phyloP scores from a whole-genome alignment of 2,113 vertebrate species.

The Drymodes brunneopygia region DNA sequence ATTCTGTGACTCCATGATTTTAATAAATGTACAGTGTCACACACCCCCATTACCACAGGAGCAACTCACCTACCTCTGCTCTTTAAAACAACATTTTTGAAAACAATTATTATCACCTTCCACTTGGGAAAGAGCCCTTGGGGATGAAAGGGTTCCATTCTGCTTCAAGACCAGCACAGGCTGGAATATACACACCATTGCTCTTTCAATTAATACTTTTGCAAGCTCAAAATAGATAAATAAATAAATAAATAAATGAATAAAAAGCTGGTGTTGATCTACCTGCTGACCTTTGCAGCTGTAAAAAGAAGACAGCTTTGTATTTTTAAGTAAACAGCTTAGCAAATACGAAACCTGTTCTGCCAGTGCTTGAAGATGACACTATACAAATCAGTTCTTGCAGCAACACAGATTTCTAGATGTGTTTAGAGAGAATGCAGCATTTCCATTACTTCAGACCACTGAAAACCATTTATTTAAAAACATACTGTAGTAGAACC shows the following conservation, averaged over 20 bases:
- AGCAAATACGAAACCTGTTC: conserved; percentile 43
- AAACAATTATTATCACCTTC: not conserved
- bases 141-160: not conserved
- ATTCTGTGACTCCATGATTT: not conserved
- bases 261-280: not conserved
- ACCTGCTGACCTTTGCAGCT: conserved; percentile 50
- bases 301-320: conserved; percentile 37
- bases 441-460: not conserved
- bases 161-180: not conserved
- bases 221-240: not conserved
- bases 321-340: conserved; percentile 27
- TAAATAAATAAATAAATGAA: not conserved
- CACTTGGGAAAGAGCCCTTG: not conserved
- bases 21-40: not conserved
- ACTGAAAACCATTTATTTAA: not conserved
- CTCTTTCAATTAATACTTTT: conserved; percentile 49
- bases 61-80: not conserved
- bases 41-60: not conserved
- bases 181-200: not conserved
- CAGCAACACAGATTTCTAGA: not conserved
- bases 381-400: conserved; percentile 32
- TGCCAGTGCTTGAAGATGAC: conserved; percentile 15
- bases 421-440: not conserved
- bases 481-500: not conserved
- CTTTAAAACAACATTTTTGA: not conserved